Evolutionary conservation across 1,140 invertebrate genomes (phyloP).

Genomic region (Muscidifurax raptorellus): DNA sequence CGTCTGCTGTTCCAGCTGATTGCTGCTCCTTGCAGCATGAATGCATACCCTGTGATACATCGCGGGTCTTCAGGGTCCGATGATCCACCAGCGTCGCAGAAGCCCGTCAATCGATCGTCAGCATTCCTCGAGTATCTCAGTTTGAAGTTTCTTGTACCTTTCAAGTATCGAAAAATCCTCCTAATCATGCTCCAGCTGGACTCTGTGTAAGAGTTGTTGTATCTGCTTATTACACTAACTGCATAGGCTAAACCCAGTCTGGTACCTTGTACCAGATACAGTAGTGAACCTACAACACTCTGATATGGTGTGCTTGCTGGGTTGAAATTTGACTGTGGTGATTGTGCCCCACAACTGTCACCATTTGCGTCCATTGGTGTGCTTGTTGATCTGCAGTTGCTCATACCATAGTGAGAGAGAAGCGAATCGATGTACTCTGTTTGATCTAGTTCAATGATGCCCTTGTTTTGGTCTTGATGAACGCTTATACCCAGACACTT

Average conservation of each 20-base stretch:
- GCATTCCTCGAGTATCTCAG: slow-evolving; percentile 37
- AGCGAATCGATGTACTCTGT: no score
- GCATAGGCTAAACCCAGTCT: no score
- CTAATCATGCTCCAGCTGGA: slow-evolving; percentile 60
- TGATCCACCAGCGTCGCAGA: slow-evolving; percentile 29
- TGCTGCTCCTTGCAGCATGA: no score
- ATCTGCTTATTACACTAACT: slow-evolving; percentile 58
- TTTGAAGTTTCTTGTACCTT: slow-evolving; percentile 50
- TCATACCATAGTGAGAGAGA: no score
- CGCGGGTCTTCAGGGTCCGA: background rate
- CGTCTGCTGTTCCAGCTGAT: no score
- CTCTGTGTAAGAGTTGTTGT: slow-evolving; percentile 51
- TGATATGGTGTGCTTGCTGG: slow-evolving; percentile 54
- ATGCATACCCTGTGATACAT: background rate
- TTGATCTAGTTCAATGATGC: no score
- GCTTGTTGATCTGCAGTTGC: no score
- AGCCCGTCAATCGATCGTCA: background rate
- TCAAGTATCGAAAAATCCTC: slow-evolving; percentile 62
- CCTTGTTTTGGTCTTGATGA: no score
- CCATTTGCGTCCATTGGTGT: no score
- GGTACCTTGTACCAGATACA: slow-evolving; percentile 63
- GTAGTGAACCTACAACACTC: slow-evolving; percentile 63
- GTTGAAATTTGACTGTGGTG: background rate
- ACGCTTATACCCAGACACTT: no score
- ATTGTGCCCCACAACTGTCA: no score